phyloP scores from a whole-genome alignment of 2,113 vertebrate genomes.

The Antigone vipio region DNA sequence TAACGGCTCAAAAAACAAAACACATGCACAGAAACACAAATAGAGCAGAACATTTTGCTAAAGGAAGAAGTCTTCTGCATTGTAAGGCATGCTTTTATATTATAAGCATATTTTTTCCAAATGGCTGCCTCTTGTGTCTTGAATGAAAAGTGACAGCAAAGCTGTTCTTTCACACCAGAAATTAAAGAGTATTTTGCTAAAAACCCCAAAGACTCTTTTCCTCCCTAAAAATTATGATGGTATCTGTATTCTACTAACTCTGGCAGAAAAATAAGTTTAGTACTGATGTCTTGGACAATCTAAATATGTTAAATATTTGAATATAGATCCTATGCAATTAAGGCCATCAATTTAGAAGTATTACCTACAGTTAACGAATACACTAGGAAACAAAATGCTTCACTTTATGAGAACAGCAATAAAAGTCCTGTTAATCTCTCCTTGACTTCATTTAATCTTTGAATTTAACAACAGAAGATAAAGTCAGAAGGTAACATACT shows the following conservation, averaged over 20 bases:
- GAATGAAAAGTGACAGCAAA: accelerated
- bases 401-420: not conserved
- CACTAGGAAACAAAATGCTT: not conserved
- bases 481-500: not conserved
- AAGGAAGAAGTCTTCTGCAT: not conserved
- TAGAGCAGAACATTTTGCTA: not conserved
- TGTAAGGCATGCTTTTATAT: not conserved
- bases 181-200: not conserved
- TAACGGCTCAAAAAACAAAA: constrained; percentile 62
- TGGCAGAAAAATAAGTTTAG: not conserved
- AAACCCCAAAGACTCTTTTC: not conserved
- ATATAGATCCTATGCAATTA: not conserved
- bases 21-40: not conserved
- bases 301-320: not conserved
- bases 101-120: not conserved
- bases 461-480: not conserved
- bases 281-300: not conserved
- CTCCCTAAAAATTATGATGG: not conserved
- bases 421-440: not conserved
- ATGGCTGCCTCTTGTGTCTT: not conserved
- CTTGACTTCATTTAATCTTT: not conserved
- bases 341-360: not conserved
- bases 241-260: not conserved
- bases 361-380: not conserved
- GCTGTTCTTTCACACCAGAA: not conserved